These are phyloP conservation scores for Phrynocephalus forsythii DNA, from an alignment of 2,797 vertebrate species.

Conservation along the genomic window DNA sequence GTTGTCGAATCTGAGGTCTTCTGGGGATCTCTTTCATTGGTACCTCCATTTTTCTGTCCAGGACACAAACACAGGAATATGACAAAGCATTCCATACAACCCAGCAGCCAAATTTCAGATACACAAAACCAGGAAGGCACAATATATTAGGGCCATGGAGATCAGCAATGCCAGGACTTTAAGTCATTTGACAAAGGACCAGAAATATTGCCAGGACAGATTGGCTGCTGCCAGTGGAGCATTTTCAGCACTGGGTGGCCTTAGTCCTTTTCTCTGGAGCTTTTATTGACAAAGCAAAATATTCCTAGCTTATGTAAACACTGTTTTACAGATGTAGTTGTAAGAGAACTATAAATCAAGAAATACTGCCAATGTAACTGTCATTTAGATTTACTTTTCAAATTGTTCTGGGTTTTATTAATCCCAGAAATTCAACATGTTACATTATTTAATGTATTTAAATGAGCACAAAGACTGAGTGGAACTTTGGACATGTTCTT, in stretches of 20 bases:
- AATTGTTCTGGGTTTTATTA: constrained; percentile 9
- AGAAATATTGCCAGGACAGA: neutral
- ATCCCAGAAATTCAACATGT: accelerated
- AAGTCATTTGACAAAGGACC: neutral
- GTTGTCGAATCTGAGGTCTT: no score
- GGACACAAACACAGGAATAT: no score
- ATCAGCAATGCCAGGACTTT: neutral
- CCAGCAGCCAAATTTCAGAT: neutral
- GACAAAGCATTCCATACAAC: neutral
- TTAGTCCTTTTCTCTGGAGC: neutral
- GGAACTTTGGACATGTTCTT: accelerated
- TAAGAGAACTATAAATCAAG: neutral
- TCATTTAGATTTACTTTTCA: neutral
- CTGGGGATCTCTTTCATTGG: no score
- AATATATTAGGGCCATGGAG: neutral
- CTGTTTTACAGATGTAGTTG: accelerated
- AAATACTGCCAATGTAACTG: accelerated
- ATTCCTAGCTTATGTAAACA: accelerated
- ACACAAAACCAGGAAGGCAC: neutral
- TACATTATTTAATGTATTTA: neutral
- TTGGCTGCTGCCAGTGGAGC: neutral
- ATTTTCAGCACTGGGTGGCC: neutral
- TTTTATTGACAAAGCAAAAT: accelerated
- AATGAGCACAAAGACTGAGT: accelerated
- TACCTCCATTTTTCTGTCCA: no score